phyloP scores from a whole-genome alignment of 2,797 vertebrate species.

The Tachyglossus aculeatus region DNA sequence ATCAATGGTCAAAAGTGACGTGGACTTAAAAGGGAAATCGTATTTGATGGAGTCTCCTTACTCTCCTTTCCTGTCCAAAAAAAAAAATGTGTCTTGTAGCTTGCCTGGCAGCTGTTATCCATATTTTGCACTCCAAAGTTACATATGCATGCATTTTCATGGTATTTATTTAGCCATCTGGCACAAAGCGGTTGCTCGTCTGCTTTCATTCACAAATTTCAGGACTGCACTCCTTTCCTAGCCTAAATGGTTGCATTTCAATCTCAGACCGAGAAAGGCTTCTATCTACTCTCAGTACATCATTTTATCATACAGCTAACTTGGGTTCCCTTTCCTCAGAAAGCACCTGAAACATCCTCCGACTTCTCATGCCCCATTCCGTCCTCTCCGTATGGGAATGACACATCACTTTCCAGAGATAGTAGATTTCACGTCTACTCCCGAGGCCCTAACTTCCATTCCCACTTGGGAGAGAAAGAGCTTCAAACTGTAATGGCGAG shows the following conservation, averaged over 20 bases:
- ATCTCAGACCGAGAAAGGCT: slow-evolving; percentile 28
- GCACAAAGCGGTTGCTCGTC: slow-evolving; percentile 53
- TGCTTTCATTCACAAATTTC: slow-evolving; percentile 64
- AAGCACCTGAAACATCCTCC: neutral
- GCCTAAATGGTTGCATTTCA: slow-evolving; percentile 48
- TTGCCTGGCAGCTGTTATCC: slow-evolving; percentile 56
- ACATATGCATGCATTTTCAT: slow-evolving; percentile 52
- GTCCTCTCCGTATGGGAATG: slow-evolving; percentile 32
- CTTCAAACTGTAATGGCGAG: too few species aligned
- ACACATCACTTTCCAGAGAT: slow-evolving; percentile 17
- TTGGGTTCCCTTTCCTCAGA: neutral
- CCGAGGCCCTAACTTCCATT: too few species aligned
- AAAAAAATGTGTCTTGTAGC: too few species aligned
- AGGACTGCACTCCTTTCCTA: slow-evolving; percentile 46
- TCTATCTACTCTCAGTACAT: slow-evolving; percentile 23
- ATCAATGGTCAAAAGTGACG: too few species aligned
- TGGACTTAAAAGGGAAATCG: too few species aligned
- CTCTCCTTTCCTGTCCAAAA: slow-evolving; percentile 50
- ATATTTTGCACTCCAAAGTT: slow-evolving; percentile 62
- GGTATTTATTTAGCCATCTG: slow-evolving; percentile 64
- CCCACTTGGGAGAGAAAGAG: too few species aligned
- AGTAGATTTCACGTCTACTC: too few species aligned
- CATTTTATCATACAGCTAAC: too few species aligned
- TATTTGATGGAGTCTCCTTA: too few species aligned
- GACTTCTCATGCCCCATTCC: slow-evolving; percentile 24